phyloP scores from a whole-genome alignment of 2,113 vertebrate species.

The Zonotrichia leucophrys region DNA sequence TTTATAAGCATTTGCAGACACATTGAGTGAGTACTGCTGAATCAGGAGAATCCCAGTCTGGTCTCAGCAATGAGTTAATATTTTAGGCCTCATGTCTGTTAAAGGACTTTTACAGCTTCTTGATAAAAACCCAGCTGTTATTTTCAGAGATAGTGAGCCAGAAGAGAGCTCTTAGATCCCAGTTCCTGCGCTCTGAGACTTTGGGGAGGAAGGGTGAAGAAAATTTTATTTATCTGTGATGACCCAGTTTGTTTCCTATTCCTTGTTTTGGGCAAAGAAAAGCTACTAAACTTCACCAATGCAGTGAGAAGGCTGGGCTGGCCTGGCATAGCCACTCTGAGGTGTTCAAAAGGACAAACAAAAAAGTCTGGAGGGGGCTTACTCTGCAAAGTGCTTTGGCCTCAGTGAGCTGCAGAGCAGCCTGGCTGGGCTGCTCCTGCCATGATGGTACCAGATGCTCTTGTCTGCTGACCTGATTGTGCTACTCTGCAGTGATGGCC shows the following conservation, averaged over 20 bases:
- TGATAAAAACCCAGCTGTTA: neutral
- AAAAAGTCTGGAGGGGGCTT: neutral
- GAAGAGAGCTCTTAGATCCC: neutral
- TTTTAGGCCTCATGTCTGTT: neutral
- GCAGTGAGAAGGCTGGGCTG: neutral
- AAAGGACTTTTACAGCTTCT: neutral
- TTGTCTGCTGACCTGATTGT: neutral
- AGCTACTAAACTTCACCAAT: neutral
- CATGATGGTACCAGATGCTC: accelerated
- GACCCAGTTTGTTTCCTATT: neutral
- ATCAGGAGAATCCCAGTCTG: neutral
- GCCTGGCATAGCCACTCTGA: neutral
- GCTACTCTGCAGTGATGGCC: neutral
- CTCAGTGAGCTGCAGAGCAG: neutral
- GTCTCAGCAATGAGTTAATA: neutral
- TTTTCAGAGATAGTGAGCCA: neutral
- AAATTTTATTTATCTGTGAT: neutral
- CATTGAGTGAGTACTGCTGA: neutral
- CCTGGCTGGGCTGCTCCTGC: neutral
- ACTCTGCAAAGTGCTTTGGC: neutral
- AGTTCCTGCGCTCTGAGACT: neutral
- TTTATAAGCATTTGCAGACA: neutral
- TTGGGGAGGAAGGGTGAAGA: neutral
- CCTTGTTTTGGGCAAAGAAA: neutral
- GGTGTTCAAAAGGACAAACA: neutral